A percentile compares a stretch with the other conserved stretches of the same genome.
These are phyloP conservation scores for Centropus bengalensis DNA, from an alignment of 2,113 vertebrate genomes.

Conservation along the genomic window DNA sequence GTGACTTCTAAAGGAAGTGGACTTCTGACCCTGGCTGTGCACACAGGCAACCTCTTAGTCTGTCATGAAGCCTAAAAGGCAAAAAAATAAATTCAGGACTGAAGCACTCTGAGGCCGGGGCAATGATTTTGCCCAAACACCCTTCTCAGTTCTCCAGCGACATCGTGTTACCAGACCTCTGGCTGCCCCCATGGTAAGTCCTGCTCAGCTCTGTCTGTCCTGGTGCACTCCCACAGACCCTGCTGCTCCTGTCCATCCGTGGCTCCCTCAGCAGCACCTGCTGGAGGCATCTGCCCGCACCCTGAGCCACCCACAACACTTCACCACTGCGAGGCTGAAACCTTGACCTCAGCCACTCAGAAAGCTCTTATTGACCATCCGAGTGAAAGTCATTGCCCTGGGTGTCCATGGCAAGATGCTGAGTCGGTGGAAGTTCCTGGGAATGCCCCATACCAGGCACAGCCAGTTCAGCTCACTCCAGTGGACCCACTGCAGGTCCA, in stretches of 20 bases:
- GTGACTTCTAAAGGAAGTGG: neutral
- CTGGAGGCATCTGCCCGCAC: neutral
- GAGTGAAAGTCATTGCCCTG: neutral
- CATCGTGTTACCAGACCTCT: neutral
- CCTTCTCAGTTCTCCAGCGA: neutral
- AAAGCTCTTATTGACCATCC: neutral
- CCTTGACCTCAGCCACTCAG: neutral
- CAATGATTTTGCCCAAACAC: neutral
- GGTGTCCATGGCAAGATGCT: fast-evolving
- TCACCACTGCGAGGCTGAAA: neutral
- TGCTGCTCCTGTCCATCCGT: neutral
- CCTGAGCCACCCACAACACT: neutral
- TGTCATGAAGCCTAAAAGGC: fast-evolving
- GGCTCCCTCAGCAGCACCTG: neutral
- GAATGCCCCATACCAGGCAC: no score
- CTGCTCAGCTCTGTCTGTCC: neutral
- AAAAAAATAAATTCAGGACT: neutral
- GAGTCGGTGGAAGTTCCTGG: no score
- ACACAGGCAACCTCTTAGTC: neutral
- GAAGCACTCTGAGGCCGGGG: neutral
- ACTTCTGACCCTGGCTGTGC: neutral
- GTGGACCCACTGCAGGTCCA: neutral
- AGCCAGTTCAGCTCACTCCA: no score
- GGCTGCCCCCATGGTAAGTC: neutral
- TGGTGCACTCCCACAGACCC: fast-evolving